Evolutionary conservation across 2,888 invertebrate genomes (phyloP), one percentile per base, ranked within the genome.

Genomic region (Crematogaster levior): DNA sequence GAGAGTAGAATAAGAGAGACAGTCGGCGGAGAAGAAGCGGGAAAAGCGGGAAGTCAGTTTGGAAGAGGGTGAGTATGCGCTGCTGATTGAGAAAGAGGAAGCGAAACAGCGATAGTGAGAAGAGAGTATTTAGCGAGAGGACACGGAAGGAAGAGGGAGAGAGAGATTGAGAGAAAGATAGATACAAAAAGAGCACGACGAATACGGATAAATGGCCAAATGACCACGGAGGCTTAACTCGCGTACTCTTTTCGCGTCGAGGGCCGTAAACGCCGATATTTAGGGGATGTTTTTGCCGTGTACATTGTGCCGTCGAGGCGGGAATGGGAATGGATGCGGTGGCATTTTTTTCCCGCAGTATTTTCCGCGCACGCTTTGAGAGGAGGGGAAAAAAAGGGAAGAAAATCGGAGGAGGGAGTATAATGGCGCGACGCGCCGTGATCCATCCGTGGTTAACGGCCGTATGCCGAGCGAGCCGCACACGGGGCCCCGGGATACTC

Each of bases 261-360:
- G 84, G 84, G 80, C 77, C 86, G 86, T 89, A 88, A 88, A 89
- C 84, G 87, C 90, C 87, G 87, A 90, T 90, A 90, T 90, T 88
- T 90, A 89, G 87, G 84, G 88, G 84, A 86, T 84, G 88, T 86
- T 90, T 90, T 87, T 85, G 82, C 82, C 77, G 63, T 83, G 74
- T 72, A 72, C 77, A 80, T 86, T 83, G 82, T 61, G 75, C 51
- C 51, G 53, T 61, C 61, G 68, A 61, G 51, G 51, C 24, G 75
- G 65, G 24, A 81, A 81, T 46, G 66, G 51, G 68, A 77, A 60
- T 40, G 77, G 24, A 77, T 51, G 43, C 43, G 60, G 30, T 34
- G 58, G 68, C 53, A 82, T 82, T 89, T 89, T 88, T 77, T 66
- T 27, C 85, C 37, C 82, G 81, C 82, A 72, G 80, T 85, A 85